Evolutionary conservation across 2,113 vertebrate species (phyloP).

Genomic region (Hipposideros armiger): DNA sequence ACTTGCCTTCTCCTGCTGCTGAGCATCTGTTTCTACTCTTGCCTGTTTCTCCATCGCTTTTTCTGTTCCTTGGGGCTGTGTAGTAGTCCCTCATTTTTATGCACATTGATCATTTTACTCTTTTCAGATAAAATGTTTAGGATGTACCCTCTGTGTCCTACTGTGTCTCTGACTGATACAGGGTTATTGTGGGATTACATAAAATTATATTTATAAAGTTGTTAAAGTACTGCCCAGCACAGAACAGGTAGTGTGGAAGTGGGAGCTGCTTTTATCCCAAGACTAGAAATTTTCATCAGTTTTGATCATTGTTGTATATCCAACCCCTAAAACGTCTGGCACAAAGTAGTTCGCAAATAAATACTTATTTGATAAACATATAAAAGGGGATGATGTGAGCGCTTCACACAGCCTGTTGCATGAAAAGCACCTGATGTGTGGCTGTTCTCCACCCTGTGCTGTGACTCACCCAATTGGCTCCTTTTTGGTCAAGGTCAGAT

Average conservation of each 20-base stretch:
- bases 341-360: not conserved
- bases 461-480: conserved; percentile 90
- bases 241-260: not conserved
- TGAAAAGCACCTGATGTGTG: rapidly evolving
- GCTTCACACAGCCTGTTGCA: rapidly evolving
- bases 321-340: not conserved
- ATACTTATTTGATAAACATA: not conserved
- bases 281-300: not conserved
- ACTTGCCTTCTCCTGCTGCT: not conserved
- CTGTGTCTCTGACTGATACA: not conserved
- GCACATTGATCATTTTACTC: not conserved
- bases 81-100: not conserved
- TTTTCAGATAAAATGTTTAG: not conserved
- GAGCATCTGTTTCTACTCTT: not conserved
- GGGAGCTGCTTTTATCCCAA: not conserved
- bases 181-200: not conserved
- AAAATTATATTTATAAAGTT: not conserved
- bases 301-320: not conserved
- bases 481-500: conserved; percentile 91
- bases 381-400: rapidly evolving
- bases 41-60: not conserved
- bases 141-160: not conserved
- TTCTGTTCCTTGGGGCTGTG: too few species aligned
- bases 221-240: not conserved
- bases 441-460: rapidly evolving